Evolutionary conservation across 2,888 invertebrate genomes (phyloP).

Genomic region (Sceliomorpha sp.): DNA sequence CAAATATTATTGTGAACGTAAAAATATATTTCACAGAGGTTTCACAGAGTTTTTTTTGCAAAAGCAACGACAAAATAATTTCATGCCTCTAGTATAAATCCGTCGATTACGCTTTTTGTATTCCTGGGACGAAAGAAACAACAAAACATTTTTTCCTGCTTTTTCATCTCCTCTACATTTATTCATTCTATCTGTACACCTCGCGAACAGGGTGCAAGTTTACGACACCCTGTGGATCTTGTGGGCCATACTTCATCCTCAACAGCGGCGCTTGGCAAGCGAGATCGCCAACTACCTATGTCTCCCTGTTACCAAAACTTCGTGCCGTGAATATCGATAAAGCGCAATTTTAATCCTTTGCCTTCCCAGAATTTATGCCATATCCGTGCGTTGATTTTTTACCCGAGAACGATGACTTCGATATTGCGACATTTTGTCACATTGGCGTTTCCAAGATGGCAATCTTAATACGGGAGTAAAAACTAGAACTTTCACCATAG

Average conservation of each 20-base stretch:
- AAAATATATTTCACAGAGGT: too few species aligned
- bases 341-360: slow-evolving; percentile 53
- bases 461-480: slow-evolving; percentile 33
- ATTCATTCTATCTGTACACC: slow-evolving; percentile 36
- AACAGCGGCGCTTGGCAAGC: slow-evolving; percentile 37
- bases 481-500: slow-evolving; percentile 25
- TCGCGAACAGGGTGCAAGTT: slow-evolving; percentile 31
- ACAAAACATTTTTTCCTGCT: neutral
- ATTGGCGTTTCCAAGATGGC: slow-evolving; percentile 33
- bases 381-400: slow-evolving; percentile 46
- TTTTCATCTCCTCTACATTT: slow-evolving; percentile 21
- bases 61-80: too few species aligned
- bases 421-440: slow-evolving; percentile 42
- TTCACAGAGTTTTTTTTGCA: too few species aligned
- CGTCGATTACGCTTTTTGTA: too few species aligned
- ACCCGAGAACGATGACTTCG: slow-evolving; percentile 30
- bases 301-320: slow-evolving; percentile 54
- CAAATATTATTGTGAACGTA: too few species aligned
- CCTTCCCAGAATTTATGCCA: slow-evolving; percentile 38
- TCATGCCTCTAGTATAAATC: too few species aligned
- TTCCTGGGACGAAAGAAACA: too few species aligned
- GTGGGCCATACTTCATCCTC: slow-evolving; percentile 48
- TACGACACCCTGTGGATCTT: slow-evolving; percentile 47
- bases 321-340: slow-evolving; percentile 54
- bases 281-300: slow-evolving; percentile 44